These are phyloP conservation scores for Neotoma lepida DNA, from an alignment of 2,113 vertebrate genomes.

Conservation along the genomic window DNA sequence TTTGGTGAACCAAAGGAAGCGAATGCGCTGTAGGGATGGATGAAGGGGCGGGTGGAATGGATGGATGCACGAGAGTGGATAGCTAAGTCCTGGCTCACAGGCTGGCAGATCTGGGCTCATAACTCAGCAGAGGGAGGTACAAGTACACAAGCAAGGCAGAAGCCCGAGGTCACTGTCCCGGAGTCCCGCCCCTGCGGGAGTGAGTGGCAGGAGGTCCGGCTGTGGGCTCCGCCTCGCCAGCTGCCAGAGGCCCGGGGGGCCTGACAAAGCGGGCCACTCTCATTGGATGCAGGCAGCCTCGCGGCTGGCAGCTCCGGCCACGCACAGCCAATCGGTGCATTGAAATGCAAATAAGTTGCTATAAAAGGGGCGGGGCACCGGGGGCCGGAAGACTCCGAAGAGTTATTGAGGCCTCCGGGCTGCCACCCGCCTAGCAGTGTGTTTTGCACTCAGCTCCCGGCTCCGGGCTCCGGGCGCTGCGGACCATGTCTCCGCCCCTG, in stretches of 20 bases:
- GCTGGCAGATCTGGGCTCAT: background rate
- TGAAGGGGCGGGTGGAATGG: background rate
- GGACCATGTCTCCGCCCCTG: conserved; percentile 86
- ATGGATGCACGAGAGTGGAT: background rate
- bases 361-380: conserved; percentile 83
- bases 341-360: conserved; percentile 89
- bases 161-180: background rate
- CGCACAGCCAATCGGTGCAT: conserved; percentile 80
- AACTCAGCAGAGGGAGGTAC: background rate
- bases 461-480: background rate
- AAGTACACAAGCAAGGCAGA: background rate
- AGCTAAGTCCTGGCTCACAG: background rate
- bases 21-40: background rate
- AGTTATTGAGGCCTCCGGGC: background rate
- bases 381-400: background rate
- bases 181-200: background rate
- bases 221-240: conserved; percentile 66
- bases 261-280: conserved; percentile 87
- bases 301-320: conserved; percentile 78
- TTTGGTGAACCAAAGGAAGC: background rate
- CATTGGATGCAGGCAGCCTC: conserved; percentile 86
- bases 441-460: background rate
- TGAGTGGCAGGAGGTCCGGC: background rate
- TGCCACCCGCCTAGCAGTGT: background rate
- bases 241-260: conserved; percentile 45